A percentile compares a stretch with the other conserved stretches of the same genome.
phyloP scores from a whole-genome alignment of 92 coral and sea anemone species.

The Galaxea fascicularis region DNA sequence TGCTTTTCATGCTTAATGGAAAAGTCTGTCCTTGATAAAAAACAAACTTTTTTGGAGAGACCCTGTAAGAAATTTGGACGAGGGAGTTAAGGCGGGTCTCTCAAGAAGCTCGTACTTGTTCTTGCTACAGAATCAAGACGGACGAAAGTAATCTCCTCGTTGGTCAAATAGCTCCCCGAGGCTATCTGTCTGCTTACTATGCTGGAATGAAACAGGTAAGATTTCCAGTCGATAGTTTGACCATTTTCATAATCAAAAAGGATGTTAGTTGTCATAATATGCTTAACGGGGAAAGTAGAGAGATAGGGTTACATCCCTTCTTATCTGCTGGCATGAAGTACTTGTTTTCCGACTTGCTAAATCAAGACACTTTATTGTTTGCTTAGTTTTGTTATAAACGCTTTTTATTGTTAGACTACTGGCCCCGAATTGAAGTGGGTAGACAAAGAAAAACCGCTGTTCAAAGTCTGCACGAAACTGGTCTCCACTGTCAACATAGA shows the following conservation, averaged over 20 bases:
- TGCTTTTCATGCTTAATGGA: too few species aligned
- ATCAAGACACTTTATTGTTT: neutral
- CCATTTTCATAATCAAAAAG: neutral
- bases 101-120: neutral
- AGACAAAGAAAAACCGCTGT: slow-evolving; percentile 90
- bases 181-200: slow-evolving; percentile 78
- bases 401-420: slow-evolving; percentile 57
- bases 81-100: too few species aligned
- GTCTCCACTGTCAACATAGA: slow-evolving; percentile 93
- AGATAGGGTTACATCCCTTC: neutral
- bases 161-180: slow-evolving; percentile 87
- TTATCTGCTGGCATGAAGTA: too few species aligned
- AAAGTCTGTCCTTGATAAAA: too few species aligned
- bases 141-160: slow-evolving; percentile 81
- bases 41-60: too few species aligned
- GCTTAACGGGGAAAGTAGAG: neutral
- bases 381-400: too few species aligned
- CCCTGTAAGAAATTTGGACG: too few species aligned
- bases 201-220: slow-evolving; percentile 88
- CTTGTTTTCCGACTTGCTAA: neutral
- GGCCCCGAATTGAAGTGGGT: slow-evolving; percentile 98
- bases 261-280: neutral
- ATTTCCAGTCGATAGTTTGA: neutral
- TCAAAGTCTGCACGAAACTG: slow-evolving; percentile 81
- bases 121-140: slow-evolving; percentile 24